Evolutionary conservation across 2,113 vertebrate genomes (phyloP).

Genomic region (Takifugu bimaculatus): DNA sequence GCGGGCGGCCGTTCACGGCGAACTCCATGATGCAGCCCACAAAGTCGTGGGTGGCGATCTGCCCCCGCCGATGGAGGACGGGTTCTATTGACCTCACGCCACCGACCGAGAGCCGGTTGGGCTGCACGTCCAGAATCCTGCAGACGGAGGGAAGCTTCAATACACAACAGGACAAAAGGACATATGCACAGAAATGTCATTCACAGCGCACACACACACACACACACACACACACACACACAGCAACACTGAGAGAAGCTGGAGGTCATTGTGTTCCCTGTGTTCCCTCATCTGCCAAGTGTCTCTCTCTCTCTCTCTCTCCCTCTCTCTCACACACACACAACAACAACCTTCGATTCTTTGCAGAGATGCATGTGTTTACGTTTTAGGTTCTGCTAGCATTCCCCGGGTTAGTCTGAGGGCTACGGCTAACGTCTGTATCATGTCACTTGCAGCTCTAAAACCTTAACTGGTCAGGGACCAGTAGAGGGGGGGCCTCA

Average conservation of each 20-base stretch:
- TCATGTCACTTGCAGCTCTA: too few species aligned
- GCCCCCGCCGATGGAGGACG: conserved; percentile 87
- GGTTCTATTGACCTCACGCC: conserved; percentile 87
- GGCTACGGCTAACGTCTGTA: too few species aligned
- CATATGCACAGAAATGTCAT: conserved; percentile 7
- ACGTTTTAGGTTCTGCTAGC: too few species aligned
- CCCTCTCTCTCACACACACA: neutral
- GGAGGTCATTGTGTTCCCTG: too few species aligned
- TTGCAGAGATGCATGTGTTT: neutral
- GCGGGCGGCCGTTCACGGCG: conserved; percentile 93
- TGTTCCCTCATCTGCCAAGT: conserved; percentile 1
- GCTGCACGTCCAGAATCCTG: conserved; percentile 95
- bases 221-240: too few species aligned
- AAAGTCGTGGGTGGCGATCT: conserved; percentile 94
- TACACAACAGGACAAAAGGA: conserved; percentile 1
- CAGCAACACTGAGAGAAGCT: too few species aligned
- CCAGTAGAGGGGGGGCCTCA: too few species aligned
- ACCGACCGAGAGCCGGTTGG: conserved; percentile 90
- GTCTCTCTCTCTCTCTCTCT: neutral
- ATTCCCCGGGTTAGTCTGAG: too few species aligned
- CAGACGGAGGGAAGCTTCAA: conserved; percentile 22
- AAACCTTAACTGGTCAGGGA: too few species aligned
- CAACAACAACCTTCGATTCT: neutral
- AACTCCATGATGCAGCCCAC: conserved; percentile 98
- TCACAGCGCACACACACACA: too few species aligned